Conservation (phyloP, 2,113 vertebrate genomes). For the Ginglymostoma cirratum region DNA sequence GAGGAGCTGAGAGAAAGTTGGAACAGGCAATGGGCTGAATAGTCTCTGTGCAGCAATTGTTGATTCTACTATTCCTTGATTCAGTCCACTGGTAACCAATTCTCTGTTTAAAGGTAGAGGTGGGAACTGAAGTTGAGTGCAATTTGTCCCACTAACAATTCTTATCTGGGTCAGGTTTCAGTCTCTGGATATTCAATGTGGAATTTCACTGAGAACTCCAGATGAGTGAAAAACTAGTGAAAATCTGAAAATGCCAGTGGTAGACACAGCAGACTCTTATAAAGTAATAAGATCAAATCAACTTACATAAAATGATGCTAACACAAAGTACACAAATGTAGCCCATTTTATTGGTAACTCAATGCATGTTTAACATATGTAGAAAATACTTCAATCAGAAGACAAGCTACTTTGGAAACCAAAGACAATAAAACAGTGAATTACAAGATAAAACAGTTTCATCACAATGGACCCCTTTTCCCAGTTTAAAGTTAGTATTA, state of each 20-base stretch:
- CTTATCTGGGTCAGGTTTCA: background rate
- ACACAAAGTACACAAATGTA: slow-evolving; percentile 69
- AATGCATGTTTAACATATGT: slow-evolving; percentile 78
- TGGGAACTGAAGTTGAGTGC: background rate
- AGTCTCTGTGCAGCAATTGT: no score
- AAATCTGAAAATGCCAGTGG: background rate
- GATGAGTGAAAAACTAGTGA: background rate
- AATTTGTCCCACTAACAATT: background rate
- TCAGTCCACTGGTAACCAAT: no score
- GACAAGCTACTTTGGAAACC: slow-evolving; percentile 85
- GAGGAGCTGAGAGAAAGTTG: background rate
- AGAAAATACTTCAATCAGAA: slow-evolving; percentile 76
- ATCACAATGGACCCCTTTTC: slow-evolving; percentile 78
- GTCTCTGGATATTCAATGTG: background rate
- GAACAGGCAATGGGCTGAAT: no score
- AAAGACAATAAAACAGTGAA: slow-evolving; percentile 76
- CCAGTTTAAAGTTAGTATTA: slow-evolving; percentile 72
- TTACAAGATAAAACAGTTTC: slow-evolving; percentile 78
- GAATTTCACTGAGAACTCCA: background rate
- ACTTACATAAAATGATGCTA: background rate
- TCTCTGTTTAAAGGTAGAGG: background rate
- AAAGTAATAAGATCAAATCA: background rate
- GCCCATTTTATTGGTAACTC: slow-evolving; percentile 66
- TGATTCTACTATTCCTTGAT: no score
- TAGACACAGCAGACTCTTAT: background rate